A percentile compares a stretch with the other conserved stretches of the same genome.
Evolutionary conservation across 2,113 vertebrate genomes (phyloP).

Genomic region (Pteruthius melanotis): DNA sequence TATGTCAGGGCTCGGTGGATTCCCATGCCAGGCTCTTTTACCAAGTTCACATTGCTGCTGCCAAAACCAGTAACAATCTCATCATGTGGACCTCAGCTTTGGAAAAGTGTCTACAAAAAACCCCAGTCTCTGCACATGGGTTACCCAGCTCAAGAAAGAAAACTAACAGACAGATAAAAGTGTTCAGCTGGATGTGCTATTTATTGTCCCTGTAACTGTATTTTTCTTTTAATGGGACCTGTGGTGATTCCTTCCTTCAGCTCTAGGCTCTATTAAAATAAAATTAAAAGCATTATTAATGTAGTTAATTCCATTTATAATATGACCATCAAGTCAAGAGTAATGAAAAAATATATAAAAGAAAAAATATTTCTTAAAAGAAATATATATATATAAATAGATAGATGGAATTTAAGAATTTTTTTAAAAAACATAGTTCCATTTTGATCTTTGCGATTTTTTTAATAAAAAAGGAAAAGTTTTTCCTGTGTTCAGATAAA

Average conservation of each 20-base stretch:
- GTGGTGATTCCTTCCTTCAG: slow-evolving; percentile 43
- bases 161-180: slow-evolving; percentile 15
- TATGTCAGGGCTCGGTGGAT: slow-evolving; percentile 23
- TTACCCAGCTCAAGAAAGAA: slow-evolving; percentile 40
- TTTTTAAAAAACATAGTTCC: not conserved
- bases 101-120: not conserved
- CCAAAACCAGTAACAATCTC: slow-evolving; percentile 28
- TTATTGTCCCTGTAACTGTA: slow-evolving; percentile 50
- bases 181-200: slow-evolving; percentile 59
- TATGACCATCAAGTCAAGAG: slow-evolving; percentile 31
- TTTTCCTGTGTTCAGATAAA: not conserved
- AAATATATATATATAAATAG: slow-evolving; percentile 30
- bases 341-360: slow-evolving; percentile 28
- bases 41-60: slow-evolving; percentile 20
- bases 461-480: not conserved
- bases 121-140: not conserved
- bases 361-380: slow-evolving; percentile 42
- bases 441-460: not conserved
- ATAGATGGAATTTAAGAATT: not conserved
- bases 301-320: slow-evolving; percentile 67
- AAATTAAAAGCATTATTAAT: slow-evolving; percentile 69
- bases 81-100: slow-evolving; percentile 11
- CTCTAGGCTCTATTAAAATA: slow-evolving; percentile 64
- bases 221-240: slow-evolving; percentile 60
- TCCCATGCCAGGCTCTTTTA: slow-evolving; percentile 32